Evolutionary conservation across 2,797 vertebrate genomes (phyloP).

Genomic region (Halcyon leucocephala): DNA sequence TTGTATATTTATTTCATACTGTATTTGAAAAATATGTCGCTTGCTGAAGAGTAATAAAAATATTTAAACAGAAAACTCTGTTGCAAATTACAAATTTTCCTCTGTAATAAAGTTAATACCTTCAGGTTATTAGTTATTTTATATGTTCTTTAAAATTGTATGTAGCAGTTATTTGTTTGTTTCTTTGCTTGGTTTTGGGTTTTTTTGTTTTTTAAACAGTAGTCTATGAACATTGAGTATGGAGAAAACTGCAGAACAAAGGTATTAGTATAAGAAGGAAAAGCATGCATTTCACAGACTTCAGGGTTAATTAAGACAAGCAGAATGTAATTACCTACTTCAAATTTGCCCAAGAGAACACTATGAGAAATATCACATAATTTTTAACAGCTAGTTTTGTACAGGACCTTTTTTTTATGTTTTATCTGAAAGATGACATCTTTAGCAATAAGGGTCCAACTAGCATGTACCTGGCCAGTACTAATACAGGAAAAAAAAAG

Average conservation of each 20-base stretch:
- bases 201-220: neutral
- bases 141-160: neutral
- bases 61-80: neutral
- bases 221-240: neutral
- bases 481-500: neutral
- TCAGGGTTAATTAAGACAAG: constrained; percentile 23
- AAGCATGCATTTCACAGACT: neutral
- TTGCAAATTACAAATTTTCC: neutral
- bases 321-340: neutral
- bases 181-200: too few species aligned
- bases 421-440: neutral
- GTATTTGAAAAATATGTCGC: neutral
- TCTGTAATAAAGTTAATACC: neutral
- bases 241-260: neutral
- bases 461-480: neutral
- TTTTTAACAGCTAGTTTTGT: neutral
- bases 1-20: neutral
- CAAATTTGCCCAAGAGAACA: neutral
- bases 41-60: neutral
- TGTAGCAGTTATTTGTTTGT: neutral
- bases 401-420: neutral
- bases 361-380: neutral
- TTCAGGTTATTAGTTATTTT: neutral
- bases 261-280: neutral
- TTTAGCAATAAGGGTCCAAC: neutral